Evolutionary conservation across 2,797 vertebrate species (phyloP), one percentile per base, ranked within the genome.

Genomic region (Premnoplex brunnescens): DNA sequence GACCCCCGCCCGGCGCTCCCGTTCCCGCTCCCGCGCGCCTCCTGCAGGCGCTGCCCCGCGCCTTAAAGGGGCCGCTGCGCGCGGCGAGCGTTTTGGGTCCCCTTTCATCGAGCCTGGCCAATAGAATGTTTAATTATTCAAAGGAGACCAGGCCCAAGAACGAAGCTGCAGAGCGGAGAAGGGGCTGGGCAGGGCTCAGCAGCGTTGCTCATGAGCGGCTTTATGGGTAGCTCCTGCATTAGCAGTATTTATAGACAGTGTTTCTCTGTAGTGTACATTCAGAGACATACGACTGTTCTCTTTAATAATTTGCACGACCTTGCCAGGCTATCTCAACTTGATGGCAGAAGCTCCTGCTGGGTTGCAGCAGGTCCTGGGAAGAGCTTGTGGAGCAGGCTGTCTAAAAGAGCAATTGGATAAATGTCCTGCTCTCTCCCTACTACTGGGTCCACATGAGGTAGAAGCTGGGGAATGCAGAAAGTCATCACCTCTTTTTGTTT

Each of bases 1-100:
- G 62, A 41, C 37, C 83, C 83, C 71, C 39, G 34, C 52, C 46
- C 36, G 27, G 39, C 20, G 43, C 18, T 36, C 58, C 58, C 58
- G 36, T 13, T 34, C 58, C 28, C 23, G 51, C 10, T 54, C 46
- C 83, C 68, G 58, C 34, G 28, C 64, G 34, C 88, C 83, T 77
- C 46, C 85, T 18, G 89, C 63, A 51, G 77, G 46, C 28, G 51
- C 94, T 52, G 77, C 85, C 56, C 73, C 66, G 7, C 81, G 39
- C 82, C 66, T 92, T 92, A 91, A 96, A 94, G 90, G 85, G 90
- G 71, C 93, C 89, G 92, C 76, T 36, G 20, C 2, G 37, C 23
- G 23, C 17, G 23, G 44, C 18, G 34, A 13, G 12, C 1, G 3
- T 28, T 79, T 24, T 18, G 64, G 28, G 43, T 76, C 74, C 67